phyloP scores from a whole-genome alignment of 2,888 invertebrate genomes.

The Drosophila lutescens region DNA sequence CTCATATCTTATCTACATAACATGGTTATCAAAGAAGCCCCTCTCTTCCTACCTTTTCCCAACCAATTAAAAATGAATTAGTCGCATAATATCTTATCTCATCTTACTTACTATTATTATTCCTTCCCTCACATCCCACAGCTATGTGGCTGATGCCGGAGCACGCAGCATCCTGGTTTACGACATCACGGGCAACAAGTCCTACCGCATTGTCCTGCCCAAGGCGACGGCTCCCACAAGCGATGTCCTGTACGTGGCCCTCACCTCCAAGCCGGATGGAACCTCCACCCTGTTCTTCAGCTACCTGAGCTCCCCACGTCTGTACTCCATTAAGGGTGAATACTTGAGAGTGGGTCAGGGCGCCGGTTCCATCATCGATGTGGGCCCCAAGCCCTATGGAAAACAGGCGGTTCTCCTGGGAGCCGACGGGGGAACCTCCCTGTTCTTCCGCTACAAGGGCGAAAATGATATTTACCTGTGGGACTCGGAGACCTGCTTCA shows the following conservation, averaged over 20 bases:
- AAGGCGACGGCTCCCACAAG: constrained; percentile 84
- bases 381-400: constrained; percentile 86
- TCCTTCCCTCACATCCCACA: constrained; percentile 19
- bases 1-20: background rate
- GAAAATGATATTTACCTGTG: constrained; percentile 87
- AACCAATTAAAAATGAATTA: background rate
- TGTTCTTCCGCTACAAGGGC: constrained; percentile 88
- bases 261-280: constrained; percentile 85
- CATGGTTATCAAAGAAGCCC: background rate
- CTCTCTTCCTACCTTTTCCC: background rate
- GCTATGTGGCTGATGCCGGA: constrained; percentile 83
- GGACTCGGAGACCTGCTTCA: constrained; percentile 87
- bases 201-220: constrained; percentile 87
- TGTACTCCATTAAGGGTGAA: constrained; percentile 86
- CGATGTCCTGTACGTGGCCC: constrained; percentile 87
- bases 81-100: background rate
- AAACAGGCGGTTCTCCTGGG: constrained; percentile 86
- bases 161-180: constrained; percentile 85
- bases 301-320: constrained; percentile 86
- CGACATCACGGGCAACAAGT: constrained; percentile 85
- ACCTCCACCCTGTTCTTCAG: constrained; percentile 86
- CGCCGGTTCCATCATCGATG: constrained; percentile 86
- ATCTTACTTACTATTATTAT: background rate
- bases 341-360: constrained; percentile 86
- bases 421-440: constrained; percentile 86